Evolutionary conservation across 2,113 vertebrate genomes (phyloP).

Genomic region (Antigone vipio): DNA sequence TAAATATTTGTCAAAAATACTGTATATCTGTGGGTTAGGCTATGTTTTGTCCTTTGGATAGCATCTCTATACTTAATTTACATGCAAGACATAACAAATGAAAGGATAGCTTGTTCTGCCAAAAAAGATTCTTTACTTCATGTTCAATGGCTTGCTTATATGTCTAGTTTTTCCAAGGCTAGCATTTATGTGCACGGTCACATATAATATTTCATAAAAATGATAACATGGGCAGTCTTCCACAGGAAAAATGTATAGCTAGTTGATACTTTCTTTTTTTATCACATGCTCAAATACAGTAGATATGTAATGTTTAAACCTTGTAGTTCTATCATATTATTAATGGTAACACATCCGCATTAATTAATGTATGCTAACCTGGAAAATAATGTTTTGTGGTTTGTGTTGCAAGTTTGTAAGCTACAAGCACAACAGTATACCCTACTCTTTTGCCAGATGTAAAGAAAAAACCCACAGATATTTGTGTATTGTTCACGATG

Average conservation of each 20-base stretch:
- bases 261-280: neutral
- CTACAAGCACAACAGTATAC: neutral
- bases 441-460: neutral
- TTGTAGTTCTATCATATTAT: neutral
- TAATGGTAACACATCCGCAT: neutral
- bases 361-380: neutral
- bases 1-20: slow-evolving; percentile 11
- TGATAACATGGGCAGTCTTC: neutral
- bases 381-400: neutral
- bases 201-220: slow-evolving; percentile 9
- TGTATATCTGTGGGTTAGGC: neutral
- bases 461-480: neutral
- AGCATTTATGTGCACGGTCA: neutral
- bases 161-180: neutral
- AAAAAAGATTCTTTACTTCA: neutral
- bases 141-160: neutral
- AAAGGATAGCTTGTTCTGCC: neutral
- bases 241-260: neutral
- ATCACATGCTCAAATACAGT: neutral
- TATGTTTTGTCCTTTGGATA: slow-evolving; percentile 25
- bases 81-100: slow-evolving; percentile 21
- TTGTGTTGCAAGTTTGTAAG: neutral
- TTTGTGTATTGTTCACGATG: neutral
- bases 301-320: neutral
- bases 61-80: slow-evolving; percentile 18